Evolutionary conservation across 2,797 vertebrate genomes (phyloP), one percentile per base, ranked within the genome.

Genomic region (Sparidentex hasta): DNA sequence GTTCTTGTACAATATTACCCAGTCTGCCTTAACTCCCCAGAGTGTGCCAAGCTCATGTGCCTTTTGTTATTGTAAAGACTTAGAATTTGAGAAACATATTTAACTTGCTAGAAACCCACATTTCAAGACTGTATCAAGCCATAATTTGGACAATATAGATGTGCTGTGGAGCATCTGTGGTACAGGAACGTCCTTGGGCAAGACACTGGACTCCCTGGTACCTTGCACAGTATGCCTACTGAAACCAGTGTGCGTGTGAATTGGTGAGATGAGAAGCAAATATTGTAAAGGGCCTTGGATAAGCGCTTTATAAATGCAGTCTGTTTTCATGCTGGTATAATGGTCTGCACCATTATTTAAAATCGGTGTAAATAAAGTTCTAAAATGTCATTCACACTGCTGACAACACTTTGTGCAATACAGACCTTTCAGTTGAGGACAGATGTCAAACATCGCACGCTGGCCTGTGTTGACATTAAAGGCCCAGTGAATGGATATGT

Each of bases 1-100:
- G 56, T 80, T 81, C 56, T 75, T 48, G 65, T 71, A 75, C 61
- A 85, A 73, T 82, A 87, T 85, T 78, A 86, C 74, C 65, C 65
- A 72, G 66, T 78, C 70, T 75, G 72, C 71, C 52, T 81, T 73
- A 75, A 80, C 56, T 38, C 65, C 20, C 54, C n/a, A 17, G 50
- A 18, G 59, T 68, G 71, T 74, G 68, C n/a, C 41, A 44, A 44
- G 43, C 13, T 62, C 48, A 73, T 20, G 48, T 51, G 56, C 7
- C 7, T 18, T 63, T 33, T 16, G 20, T 47, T 65, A 20, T 46
- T 65, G 16, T 51, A 4, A 68, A 67, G 13, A 38, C 38, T 38
- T 38, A 11, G 8, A 56, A 18, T 54, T 17, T 27, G 55, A 17
- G 43, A 52, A 51, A 23, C 21, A 59, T 12, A 7, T 47, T 43